Evolutionary conservation across 2,797 vertebrate species (phyloP), one percentile per base, ranked within the genome.

Genomic region (Gymnodraco acuticeps): DNA sequence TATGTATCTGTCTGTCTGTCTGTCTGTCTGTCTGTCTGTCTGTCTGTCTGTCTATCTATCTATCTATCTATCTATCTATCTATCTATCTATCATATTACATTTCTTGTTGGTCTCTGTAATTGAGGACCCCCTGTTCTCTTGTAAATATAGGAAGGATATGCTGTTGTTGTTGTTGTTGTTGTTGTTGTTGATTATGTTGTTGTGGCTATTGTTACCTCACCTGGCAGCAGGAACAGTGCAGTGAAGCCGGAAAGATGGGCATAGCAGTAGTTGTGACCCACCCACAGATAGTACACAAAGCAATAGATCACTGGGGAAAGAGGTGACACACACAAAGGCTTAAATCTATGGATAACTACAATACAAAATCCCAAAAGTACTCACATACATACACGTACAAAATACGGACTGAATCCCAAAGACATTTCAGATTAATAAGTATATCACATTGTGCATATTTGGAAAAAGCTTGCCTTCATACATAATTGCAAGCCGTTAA

Each of bases 201-300:
- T 52, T 53, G 56, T 65, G 19, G n/a, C 15, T 56, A 41, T 45
- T 74, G 33, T 51, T 19, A 0, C 58, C 78, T 92, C 77, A 94
- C 95, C 95, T 0, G 96, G 96, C 15, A 95, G 78, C 17, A 95
- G 86, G 54, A 92, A 88, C 0, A 95, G 38, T 0, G 94, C 90
- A 20, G 93, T 95, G 84, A 96, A 89, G 79, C 94, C 94, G 0
- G 94, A 94, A 61, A 96, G 95, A 66, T 94, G 81, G 61, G 89
- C 94, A 27, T 94, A 94, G 83, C 91, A 93, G 87, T 94, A 94
- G 85, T 94, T 91, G 77, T 93, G 93, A 5, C 94, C 94, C 0
- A 73, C 50, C 86, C 93, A 75, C 10, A 96, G 91, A 86, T 96
- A 95, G 83, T 95, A 93, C 46, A 92, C 81, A 16, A 95, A 78